Base-by-base conservation (phyloP, 2,113 vertebrate species). In the Chionodraco myersi region DNA sequence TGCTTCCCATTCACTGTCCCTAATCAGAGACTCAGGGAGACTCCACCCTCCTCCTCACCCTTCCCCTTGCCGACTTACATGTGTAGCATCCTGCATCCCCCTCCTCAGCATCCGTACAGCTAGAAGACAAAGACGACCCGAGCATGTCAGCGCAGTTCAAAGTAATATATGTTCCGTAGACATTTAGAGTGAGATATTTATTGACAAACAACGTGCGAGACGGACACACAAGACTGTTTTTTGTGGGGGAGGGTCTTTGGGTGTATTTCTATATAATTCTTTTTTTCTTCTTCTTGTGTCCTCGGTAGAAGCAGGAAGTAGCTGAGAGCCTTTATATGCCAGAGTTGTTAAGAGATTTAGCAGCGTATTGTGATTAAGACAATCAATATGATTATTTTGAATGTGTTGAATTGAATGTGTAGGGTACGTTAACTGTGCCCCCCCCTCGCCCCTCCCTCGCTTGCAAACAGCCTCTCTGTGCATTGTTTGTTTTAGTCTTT, bases 11-110 rank as follows among this genome's bases (percentile, higher is more conserved):
- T 84, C 72, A 68, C 51, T 75, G 77, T 82, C 75, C 82, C 63
- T 15, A 75, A 75, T 70, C 52, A 89, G 56, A 92, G 86, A 92
- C 91, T 90, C 90, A 92, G 89, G 91, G 84, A 91, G 86, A 84
- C 82, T 71, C 77, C 64, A 6, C 80, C 60, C 73, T 7, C 79
- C 60, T 16, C 23, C 13, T 44, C 41, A 7, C 54, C 10, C 41
- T 23, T 3, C 2, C 13, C 13, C 4, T 18, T 3, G 23, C 60
- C 6, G 9, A 56, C 48, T 30, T 64, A 60, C 26, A 18, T 79
- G 82, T 88, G 87, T 90, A 85, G 90, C 87, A 76, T 1, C 78
- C 85, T 10, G 54, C 70, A 4, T 15, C 73, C 52, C 62, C 56
- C 54, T 18, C 52, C 75, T 30, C 64, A 2, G 52, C 73, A 18